A percentile compares a stretch with the other conserved stretches of the same genome.
phyloP scores from a whole-genome alignment of 2,888 invertebrate species.

The Calameuta idolon region DNA sequence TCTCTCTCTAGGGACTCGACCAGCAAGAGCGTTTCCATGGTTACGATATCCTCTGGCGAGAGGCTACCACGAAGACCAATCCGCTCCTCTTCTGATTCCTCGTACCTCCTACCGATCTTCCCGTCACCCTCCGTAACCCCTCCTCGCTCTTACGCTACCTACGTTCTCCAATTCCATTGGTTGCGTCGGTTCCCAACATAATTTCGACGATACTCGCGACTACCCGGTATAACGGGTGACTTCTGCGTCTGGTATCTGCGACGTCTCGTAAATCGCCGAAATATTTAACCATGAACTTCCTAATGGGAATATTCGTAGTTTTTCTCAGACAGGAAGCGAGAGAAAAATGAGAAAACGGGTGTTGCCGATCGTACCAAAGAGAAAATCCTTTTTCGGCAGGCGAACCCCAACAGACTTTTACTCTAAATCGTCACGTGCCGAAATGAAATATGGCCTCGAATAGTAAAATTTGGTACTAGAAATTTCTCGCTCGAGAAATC shows the following conservation, averaged over 20 bases:
- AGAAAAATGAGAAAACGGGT: neutral
- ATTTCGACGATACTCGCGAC: neutral
- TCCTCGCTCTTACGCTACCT: slow-evolving; percentile 21
- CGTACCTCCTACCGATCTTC: slow-evolving; percentile 38
- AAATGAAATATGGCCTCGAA: neutral
- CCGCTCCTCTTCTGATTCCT: slow-evolving; percentile 48
- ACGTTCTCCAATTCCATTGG: neutral
- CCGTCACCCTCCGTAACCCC: slow-evolving; percentile 26
- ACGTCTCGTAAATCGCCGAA: neutral
- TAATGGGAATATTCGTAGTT: neutral
- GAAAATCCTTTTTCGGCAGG: neutral
- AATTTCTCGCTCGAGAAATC: neutral
- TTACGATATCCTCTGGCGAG: slow-evolving; percentile 52
- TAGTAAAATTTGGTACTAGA: neutral
- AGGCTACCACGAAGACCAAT: slow-evolving; percentile 48
- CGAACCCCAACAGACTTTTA: neutral
- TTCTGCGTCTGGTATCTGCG: neutral
- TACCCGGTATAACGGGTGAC: neutral
- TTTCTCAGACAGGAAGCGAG: neutral
- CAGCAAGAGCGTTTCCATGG: slow-evolving; percentile 52
- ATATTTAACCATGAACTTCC: neutral
- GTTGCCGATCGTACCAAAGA: neutral
- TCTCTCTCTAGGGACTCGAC: neutral
- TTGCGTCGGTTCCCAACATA: neutral
- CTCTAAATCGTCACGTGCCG: slow-evolving; percentile 3